phyloP scores from a whole-genome alignment of 2,888 invertebrate genomes.

The Agrochola litura region DNA sequence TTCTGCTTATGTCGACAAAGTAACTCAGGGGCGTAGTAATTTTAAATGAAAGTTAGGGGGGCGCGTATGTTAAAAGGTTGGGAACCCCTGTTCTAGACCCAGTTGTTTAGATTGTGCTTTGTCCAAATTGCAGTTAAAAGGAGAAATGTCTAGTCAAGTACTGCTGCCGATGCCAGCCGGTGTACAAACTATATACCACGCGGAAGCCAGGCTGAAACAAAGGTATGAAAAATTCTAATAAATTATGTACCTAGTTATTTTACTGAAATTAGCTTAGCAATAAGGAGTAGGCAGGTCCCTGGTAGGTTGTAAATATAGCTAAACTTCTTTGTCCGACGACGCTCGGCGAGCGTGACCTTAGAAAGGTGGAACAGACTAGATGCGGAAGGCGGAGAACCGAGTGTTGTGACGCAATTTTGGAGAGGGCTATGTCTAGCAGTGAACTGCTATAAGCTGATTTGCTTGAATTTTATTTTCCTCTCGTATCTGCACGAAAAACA shows the following conservation, averaged over 20 bases:
- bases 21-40: no score
- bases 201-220: slow-evolving; percentile 87
- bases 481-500: background rate
- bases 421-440: background rate
- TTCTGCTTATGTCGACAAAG: no score
- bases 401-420: background rate
- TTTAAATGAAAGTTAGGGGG: no score
- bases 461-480: background rate
- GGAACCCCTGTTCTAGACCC: no score
- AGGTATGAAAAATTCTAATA: slow-evolving; percentile 70
- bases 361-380: background rate
- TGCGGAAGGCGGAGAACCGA: background rate
- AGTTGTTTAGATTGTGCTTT: background rate
- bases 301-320: background rate
- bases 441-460: background rate
- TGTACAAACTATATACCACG: slow-evolving; percentile 92
- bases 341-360: no score
- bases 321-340: background rate
- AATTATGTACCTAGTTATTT: background rate
- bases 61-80: no score
- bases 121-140: slow-evolving; percentile 90
- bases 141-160: slow-evolving; percentile 96
- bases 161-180: slow-evolving; percentile 96
- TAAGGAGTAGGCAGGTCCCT: background rate
- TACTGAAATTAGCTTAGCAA: background rate